Base-by-base conservation (phyloP, 2,113 vertebrate genomes). In the Sylvietta virens region DNA sequence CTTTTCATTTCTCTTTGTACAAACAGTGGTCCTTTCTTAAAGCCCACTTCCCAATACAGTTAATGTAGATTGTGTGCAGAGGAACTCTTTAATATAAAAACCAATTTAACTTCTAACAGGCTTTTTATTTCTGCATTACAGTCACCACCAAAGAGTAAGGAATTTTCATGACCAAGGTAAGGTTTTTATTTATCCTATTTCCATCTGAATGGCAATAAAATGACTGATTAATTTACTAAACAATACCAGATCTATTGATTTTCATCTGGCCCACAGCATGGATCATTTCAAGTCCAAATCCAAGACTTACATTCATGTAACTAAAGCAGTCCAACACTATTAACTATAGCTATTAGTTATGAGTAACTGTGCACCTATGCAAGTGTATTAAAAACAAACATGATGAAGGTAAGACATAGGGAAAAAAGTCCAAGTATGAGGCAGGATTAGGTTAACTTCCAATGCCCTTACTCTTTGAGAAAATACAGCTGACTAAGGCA, bases 241-340 rank as follows among this genome's bases (percentile, higher is more conserved):
- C 15, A 71, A 28, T 35, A 45, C 7, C 42, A 39, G 19, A 77
- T 27, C 30, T 54, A 40, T 3, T 79, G 8, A 39, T 69, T 82
- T 90, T 92, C n/a, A 73, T 48, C 31, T 67, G 27, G 9, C 11
- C 15, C 50, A 70, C 6, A 24, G 27, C 18, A 82, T 4, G 15
- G 27, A 57, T n/a, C 6, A 47, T 73, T 47, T 90, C 13, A 42
- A 51, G 47, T 66, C 33, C 47, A 70, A 80, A 76, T 37, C 19
- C 45, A 61, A 33, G 14, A 70, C 13, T 42, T 37, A 28, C 3
- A 45, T 40, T 83, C 47, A 56, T 0, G 0, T 30, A 70, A 56
- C 6, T 57, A 50, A 80, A 70, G 7, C 30, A 28, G 15, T 48
- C 67, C 15, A 69, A 79, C 18, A 22, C 11, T 42, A 30, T 35